Percentiles rank a stretch among this genome's conserved stretches.
Evolutionary conservation across 1,140 invertebrate genomes (phyloP).

Genomic region (Trinorchestia longiramus): DNA sequence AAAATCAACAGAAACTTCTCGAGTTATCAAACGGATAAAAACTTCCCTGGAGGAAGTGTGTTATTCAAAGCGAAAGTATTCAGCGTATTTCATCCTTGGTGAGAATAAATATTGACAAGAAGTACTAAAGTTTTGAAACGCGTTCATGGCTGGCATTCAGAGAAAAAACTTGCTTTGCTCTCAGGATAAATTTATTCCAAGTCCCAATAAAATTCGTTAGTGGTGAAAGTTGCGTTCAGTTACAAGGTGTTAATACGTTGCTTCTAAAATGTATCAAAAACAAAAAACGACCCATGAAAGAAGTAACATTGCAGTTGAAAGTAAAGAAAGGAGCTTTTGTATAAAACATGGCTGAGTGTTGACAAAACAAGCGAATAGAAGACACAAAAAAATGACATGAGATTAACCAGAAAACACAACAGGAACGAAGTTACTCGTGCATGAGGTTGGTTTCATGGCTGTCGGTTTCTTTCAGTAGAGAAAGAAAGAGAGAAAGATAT

Average conservation of each 20-base stretch:
- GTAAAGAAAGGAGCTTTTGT: too few species aligned
- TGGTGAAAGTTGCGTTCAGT: not conserved
- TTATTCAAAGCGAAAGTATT: not conserved
- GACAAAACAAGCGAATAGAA: not conserved
- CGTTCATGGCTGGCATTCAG: not conserved
- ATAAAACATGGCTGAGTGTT: too few species aligned
- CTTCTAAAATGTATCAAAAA: not conserved
- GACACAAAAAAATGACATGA: not conserved
- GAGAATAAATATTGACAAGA: not conserved
- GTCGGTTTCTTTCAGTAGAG: not conserved
- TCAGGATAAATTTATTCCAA: not conserved
- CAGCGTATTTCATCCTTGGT: not conserved
- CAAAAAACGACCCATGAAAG: not conserved
- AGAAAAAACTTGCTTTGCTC: not conserved
- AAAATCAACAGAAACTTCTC: conserved; percentile 1
- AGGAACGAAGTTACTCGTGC: not conserved
- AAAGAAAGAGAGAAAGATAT: not conserved
- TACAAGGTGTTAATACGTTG: not conserved
- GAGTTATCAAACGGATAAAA: not conserved
- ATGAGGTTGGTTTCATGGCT: not conserved
- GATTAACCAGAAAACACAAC: not conserved
- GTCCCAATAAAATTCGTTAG: not conserved
- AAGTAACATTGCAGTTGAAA: not conserved
- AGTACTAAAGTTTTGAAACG: not conserved
- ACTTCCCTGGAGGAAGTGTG: not conserved